Evolutionary conservation across 2,797 vertebrate genomes (phyloP).

Genomic region (Parauchenoglanis punctatus): DNA sequence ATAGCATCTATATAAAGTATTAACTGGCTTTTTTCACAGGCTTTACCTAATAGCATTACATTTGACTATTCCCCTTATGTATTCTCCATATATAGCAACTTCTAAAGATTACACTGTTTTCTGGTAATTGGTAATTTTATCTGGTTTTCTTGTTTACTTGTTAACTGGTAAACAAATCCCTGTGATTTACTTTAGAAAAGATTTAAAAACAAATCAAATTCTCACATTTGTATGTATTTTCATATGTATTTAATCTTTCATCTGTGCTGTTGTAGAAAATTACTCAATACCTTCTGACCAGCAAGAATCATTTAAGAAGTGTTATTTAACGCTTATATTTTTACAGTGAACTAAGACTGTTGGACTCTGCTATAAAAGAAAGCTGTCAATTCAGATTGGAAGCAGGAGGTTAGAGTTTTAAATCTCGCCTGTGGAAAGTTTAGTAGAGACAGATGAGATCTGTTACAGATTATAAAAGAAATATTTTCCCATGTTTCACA

Average conservation of each 20-base stretch:
- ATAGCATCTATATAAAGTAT: background rate
- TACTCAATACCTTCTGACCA: background rate
- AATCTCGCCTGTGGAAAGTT: conserved; percentile 22
- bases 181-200: background rate
- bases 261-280: background rate
- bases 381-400: conserved; percentile 14
- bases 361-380: background rate
- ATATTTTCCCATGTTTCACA: conserved; percentile 23
- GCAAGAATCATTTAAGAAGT: conserved; percentile 2
- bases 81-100: background rate
- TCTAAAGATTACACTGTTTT: background rate
- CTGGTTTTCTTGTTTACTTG: no score
- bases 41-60: background rate
- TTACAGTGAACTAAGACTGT: background rate
- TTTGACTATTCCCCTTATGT: background rate
- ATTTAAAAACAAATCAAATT: background rate
- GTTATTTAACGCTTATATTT: background rate
- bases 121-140: no score
- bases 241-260: background rate
- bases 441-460: conserved; percentile 26
- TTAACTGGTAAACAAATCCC: background rate
- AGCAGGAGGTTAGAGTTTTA: background rate
- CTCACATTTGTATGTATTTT: background rate
- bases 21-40: background rate
- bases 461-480: conserved; percentile 32